Base-by-base conservation (phyloP, 2,797 vertebrate species). In the Orientallactaga sibirica region DNA sequence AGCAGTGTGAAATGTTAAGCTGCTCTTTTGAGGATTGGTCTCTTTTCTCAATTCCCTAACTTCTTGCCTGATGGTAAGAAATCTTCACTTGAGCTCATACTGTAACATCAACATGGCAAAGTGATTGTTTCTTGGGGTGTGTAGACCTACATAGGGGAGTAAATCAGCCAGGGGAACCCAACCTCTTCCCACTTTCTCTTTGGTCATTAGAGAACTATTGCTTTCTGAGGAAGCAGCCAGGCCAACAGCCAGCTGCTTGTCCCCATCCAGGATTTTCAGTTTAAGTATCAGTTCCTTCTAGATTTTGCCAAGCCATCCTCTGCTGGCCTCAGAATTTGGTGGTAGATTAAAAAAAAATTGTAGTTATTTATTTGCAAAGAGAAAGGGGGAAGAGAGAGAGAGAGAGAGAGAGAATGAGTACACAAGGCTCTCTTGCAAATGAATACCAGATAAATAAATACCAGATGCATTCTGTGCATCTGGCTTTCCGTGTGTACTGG, bases 321-420 rank as follows among this genome's bases (percentile, higher is more conserved):
- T 93, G 14, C 75, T 93, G 37, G 24, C 71, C 48, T 88, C 62
- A 90, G 62, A 25, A 82, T 83, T 89, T 33, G 71, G 37, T 73
- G 68, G 66, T 78, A 82, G 91, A 66, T 75, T 48, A 7, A 48
- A 48, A 48, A 48, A 8, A 48, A 2, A 48, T 48, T 48, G 48
- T 48, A 48, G 48, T 48, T 48, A 48, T 48, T 48, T 48, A 48
- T 48, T 48, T 48, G 48, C 48, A 48, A 48, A 48, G 48, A 48
- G 48, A 8, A 48, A 48, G 48, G 48, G 7, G 10, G 43, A 48
- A 48, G 10, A 48, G 48, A 48, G 48, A 48, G 48, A 48, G 43
- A 43, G 4, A 43, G 48, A 48, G 48, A 48, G 48, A 48, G 48
- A 48, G 48, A 48, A 48, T 48, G 48, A 10, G 48, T 10, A 48